phyloP scores from a whole-genome alignment of 1,140 invertebrate species.

The Mesaphorura yosii region DNA sequence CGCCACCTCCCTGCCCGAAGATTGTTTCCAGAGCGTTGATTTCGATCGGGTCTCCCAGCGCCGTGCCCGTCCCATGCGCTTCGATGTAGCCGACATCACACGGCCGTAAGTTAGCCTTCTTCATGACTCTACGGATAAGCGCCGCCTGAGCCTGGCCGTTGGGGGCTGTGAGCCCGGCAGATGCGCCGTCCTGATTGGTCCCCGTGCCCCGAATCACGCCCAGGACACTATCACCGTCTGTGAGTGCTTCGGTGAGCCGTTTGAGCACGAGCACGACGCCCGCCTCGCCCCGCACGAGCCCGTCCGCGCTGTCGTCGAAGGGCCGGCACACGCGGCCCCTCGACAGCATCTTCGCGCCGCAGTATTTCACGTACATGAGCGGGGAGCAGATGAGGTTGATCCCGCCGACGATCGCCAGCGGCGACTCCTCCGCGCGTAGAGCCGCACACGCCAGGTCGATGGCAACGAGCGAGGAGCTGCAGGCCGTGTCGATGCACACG shows the following conservation, averaged over 20 bases:
- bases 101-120: conserved; percentile 41
- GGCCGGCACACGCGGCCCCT: not conserved
- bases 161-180: not conserved
- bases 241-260: not conserved
- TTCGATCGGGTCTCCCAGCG: conserved; percentile 30
- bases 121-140: conserved; percentile 42
- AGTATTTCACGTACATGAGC: not conserved
- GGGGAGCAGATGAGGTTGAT: conserved; percentile 19
- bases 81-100: conserved; percentile 43
- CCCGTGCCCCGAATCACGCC: not conserved
- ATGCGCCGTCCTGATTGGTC: not conserved
- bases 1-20: not conserved
- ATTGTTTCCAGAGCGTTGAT: conserved; percentile 37
- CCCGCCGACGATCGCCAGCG: conserved; percentile 48
- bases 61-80: conserved; percentile 49
- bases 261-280: not conserved
- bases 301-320: not conserved
- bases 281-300: not conserved
- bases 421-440: conserved; percentile 63
- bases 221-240: not conserved
- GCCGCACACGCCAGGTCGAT: conserved; percentile 67
- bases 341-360: conserved; percentile 45
- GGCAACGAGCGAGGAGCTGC: conserved; percentile 75
- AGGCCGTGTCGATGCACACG: conserved; percentile 74
- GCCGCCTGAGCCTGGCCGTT: conserved; percentile 35